phyloP scores from a whole-genome alignment of 2,888 invertebrate genomes.

The Phymatocera aterrima region DNA sequence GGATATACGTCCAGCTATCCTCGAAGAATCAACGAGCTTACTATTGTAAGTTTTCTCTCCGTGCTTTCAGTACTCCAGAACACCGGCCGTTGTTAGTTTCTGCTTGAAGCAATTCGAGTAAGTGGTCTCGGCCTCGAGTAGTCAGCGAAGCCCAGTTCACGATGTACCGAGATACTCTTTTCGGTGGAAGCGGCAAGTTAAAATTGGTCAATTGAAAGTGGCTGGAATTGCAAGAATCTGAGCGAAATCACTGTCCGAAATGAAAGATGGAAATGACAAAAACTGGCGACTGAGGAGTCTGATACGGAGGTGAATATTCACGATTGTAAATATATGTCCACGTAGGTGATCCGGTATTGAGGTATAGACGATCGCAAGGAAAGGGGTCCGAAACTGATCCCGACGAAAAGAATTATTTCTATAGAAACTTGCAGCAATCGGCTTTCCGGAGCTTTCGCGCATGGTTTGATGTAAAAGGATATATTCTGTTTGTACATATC shows the following conservation, averaged over 20 bases:
- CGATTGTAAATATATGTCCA: neutral
- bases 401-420: neutral
- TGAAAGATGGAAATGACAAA: too few relatives aligned
- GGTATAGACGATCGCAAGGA: neutral
- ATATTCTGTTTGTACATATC: neutral
- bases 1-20: neutral
- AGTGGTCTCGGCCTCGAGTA: conserved; percentile 18
- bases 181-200: neutral
- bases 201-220: too few relatives aligned
- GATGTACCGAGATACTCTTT: neutral
- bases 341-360: neutral
- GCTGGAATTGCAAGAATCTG: too few relatives aligned
- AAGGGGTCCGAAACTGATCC: neutral
- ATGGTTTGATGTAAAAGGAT: neutral
- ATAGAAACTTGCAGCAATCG: neutral
- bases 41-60: neutral
- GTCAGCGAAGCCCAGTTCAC: neutral
- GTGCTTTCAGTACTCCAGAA: neutral
- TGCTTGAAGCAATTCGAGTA: conserved; percentile 20
- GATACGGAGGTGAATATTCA: too few relatives aligned
- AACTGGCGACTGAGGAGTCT: too few relatives aligned
- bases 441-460: neutral
- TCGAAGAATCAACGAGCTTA: neutral
- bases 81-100: neutral
- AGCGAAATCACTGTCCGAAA: too few relatives aligned